Evolutionary conservation across 2,888 invertebrate species (phyloP), one percentile per base, ranked within the genome.

Genomic region (Leucania comma): DNA sequence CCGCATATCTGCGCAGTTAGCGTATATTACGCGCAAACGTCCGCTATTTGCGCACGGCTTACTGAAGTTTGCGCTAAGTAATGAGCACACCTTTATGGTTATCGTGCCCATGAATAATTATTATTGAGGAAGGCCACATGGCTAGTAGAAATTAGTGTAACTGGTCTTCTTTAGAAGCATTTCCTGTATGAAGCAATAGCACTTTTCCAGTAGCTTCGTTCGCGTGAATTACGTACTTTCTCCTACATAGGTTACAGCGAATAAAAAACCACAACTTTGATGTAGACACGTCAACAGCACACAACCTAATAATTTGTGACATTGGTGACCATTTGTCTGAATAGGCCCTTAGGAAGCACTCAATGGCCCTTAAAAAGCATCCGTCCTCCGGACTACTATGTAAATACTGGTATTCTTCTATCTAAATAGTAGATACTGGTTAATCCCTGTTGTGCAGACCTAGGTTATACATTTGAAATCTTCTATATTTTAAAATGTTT

Each of bases 1-100:
- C 87, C 89, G 89, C 89, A 88, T 89, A 83, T 85, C 83, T 87
- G 80, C 74, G 72, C 71, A 75, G 78, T 84, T 88, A 88, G 87
- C 87, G 81, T 77, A 78, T 72, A 82, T 80, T 84, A 85, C 85
- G 80, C 81, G 81, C 68, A 69, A 73, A 69, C 80, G 68, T 78
- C 74, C 60, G 58, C 59, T 84, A 71, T 79, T 69, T 79, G 63
- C 72, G 54, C 53, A 50, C 24, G 50, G 78, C 35, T 80, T 78
- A 75, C 70, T 60, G 61, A 68, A 65, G 71, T 69, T 68, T 75
- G 29, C 59, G 68, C 58, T 84, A 76, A 73, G 74, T 71, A 76
- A 76, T 79, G 77, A 81, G 56, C n/a, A 56, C 64, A 71, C 71
- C 58, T 75, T 75, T 61, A 64, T 78, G 74, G 68, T 69, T 29